Evolutionary conservation across 2,888 invertebrate genomes (phyloP).

Genomic region (Beris morrisii): DNA sequence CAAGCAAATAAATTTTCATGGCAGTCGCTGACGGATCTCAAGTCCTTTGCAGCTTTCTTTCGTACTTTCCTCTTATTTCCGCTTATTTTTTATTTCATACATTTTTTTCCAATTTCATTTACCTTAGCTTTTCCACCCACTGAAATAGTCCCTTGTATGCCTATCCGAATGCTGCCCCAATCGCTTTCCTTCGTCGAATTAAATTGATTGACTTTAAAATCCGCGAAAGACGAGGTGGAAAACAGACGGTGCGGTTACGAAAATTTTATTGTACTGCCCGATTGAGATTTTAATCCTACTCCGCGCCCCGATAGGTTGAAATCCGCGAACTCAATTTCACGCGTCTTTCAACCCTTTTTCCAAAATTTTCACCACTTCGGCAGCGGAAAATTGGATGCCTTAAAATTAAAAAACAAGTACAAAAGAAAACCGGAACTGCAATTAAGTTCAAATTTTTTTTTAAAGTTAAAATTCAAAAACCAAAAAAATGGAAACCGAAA

Average conservation of each 20-base stretch:
- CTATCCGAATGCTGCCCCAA: not conserved
- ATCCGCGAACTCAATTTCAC: too few species aligned
- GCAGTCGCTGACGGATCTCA: not conserved
- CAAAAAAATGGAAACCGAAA: not conserved
- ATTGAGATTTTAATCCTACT: too few species aligned
- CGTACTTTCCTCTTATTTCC: not conserved
- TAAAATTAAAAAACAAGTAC: not conserved
- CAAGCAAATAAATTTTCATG: slow-evolving; percentile 30
- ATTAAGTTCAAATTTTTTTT: not conserved
- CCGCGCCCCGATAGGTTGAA: too few species aligned
- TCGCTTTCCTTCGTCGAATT: slow-evolving; percentile 6
- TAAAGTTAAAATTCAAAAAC: not conserved
- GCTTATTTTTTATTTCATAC: not conserved
- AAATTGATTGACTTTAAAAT: slow-evolving; percentile 24
- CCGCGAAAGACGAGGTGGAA: not conserved
- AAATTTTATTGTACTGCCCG: too few species aligned
- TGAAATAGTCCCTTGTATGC: too few species aligned
- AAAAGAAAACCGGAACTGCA: not conserved
- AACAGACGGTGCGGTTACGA: too few species aligned
- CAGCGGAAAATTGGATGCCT: not conserved
- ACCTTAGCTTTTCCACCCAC: too few species aligned
- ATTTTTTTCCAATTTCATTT: too few species aligned
- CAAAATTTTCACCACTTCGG: not conserved
- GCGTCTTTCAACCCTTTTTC: not conserved
- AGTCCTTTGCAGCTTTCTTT: too few species aligned